Base-by-base conservation (phyloP, 2,797 vertebrate species). In the Forpus xanthops region DNA sequence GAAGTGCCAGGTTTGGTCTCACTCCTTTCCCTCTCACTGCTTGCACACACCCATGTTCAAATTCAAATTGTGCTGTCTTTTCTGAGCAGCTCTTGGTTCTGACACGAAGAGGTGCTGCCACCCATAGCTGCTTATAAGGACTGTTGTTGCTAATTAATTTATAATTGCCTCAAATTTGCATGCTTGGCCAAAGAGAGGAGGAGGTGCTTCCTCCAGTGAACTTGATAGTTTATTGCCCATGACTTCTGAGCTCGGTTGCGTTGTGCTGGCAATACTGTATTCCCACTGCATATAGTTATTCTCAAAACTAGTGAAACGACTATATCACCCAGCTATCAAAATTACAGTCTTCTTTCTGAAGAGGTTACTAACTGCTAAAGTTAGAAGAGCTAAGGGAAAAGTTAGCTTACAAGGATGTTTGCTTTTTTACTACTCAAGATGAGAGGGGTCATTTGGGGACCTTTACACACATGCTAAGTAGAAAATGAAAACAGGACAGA, bases 381-480 rank as follows among this genome's bases (percentile, higher is more conserved):
- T 58, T n/a, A 24, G 31, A 82, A 56, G 24, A 75, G 33, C 24
- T 45, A 18, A 60, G 30, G 28, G 42, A 58, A 47, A 74, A 77
- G 6, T 14, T n/a, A 33, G 19, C 18, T 27, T 56, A 17, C 35
- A 67, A 49, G 37, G 18, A 64, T 45, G 12, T 9, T 65, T 19
- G 1, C 2, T 7, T 6, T 45, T 49, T 39, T 28, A 60, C 9
- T 35, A 0, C n/a, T n/a, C 25, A 28, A n/a, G 12, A 30, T 24
- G 35, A 72, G 55, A 60, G 25, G 27, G 9, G 9, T 80, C 56
- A 72, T 9, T 3, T 89, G 65, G 33, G 49, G 65, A n/a, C 37
- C 58, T 10, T 58, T 65, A 30, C 1, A 27, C 8, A 66, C 37
- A 58, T 56, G 44, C 50, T 15, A 27, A 85, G 23, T 27, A 80